Percentiles rank a stretch among this genome's conserved stretches.
Conservation (phyloP, 1,140 invertebrate species). For the Oedothorax gibbosus region DNA sequence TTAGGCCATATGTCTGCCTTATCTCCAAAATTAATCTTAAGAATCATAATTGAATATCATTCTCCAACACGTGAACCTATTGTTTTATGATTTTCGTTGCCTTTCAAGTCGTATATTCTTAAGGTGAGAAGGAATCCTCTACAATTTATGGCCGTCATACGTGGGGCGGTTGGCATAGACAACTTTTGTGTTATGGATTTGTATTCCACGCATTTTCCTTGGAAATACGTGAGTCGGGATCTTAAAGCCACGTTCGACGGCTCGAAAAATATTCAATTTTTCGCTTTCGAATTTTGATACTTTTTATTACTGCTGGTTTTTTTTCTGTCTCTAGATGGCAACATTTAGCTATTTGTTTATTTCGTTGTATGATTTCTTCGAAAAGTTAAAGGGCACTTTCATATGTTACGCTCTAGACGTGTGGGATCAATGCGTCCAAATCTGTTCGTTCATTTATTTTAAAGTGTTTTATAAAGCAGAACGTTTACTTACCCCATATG, state of each 20-base stretch:
- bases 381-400: too few species aligned
- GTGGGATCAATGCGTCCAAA: too few species aligned
- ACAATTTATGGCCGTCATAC: constrained; percentile 57
- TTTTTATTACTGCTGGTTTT: constrained; percentile 40
- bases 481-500: too few species aligned
- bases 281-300: constrained; percentile 53
- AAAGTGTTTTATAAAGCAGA: too few species aligned
- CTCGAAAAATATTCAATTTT: constrained; percentile 57
- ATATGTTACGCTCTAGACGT: too few species aligned
- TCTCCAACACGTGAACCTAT: not conserved
- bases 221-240: constrained; percentile 49
- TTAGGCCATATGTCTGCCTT: too few species aligned
- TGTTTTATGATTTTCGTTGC: constrained; percentile 10
- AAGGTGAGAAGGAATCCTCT: constrained; percentile 18
- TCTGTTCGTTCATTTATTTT: too few species aligned
- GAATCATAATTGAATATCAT: not conserved
- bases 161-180: constrained; percentile 31
- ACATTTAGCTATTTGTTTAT: constrained; percentile 39
- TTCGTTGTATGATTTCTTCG: constrained; percentile 15
- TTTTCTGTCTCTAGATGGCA: not conserved
- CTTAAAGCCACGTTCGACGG: constrained; percentile 43
- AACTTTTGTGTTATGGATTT: constrained; percentile 39
- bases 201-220: constrained; percentile 36
- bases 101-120: not conserved
- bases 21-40: too few species aligned